phyloP scores from a whole-genome alignment of 2,888 invertebrate genomes.

The Drosophila pseudotalamancana region DNA sequence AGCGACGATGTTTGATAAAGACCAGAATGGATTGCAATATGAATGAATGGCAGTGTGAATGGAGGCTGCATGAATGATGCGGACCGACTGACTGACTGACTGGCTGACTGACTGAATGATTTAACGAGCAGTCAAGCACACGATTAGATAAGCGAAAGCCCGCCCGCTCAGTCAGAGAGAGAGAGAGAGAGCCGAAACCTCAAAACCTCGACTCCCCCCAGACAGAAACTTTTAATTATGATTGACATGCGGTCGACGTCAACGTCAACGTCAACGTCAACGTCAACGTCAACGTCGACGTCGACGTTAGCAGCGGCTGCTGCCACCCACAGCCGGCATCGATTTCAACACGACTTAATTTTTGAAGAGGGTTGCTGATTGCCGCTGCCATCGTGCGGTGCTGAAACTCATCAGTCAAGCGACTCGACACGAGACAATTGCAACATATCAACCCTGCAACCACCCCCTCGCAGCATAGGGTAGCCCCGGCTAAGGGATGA shows the following conservation, averaged over 20 bases:
- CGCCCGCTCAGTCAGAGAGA: conserved; percentile 31
- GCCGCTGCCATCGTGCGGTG: conserved; percentile 55
- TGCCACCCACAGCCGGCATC: conserved; percentile 65
- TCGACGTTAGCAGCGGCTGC: conserved; percentile 19
- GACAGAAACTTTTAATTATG: conserved; percentile 72
- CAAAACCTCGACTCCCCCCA: background rate
- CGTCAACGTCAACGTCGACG: too few species aligned
- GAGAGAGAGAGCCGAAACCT: too few species aligned
- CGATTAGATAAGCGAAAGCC: conserved; percentile 66
- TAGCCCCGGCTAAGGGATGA: conserved; percentile 27
- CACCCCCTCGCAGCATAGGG: conserved; percentile 35
- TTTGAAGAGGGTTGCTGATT: conserved; percentile 76
- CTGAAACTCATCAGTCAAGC: conserved; percentile 73
- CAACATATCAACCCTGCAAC: conserved; percentile 51
- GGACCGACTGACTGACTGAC: conserved; percentile 14
- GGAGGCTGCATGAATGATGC: conserved; percentile 19
- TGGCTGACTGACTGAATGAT: conserved; percentile 21
- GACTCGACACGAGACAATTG: conserved; percentile 58
- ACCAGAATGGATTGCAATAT: conserved; percentile 26
- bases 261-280: too few species aligned
- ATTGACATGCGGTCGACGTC: conserved; percentile 72
- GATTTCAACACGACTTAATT: conserved; percentile 78
- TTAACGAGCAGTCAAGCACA: conserved; percentile 60
- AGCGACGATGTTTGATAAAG: conserved; percentile 51
- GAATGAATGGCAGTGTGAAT: conserved; percentile 40